These are phyloP conservation scores for Palythoa grandis DNA, from an alignment of 92 coral and sea anemone genomes.

Conservation along the genomic window DNA sequence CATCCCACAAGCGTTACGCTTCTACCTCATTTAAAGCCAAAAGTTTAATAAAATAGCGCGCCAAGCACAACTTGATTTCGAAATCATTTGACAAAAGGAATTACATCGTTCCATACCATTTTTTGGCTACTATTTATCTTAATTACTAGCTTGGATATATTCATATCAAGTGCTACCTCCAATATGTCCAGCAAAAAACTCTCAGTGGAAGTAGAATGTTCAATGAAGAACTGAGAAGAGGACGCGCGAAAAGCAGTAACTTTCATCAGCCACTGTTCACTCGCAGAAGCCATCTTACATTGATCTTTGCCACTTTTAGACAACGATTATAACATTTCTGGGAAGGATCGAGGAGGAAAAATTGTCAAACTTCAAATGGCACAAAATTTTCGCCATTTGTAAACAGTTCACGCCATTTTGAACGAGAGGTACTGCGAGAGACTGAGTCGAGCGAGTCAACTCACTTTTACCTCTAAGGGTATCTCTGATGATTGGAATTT, in stretches of 20 bases:
- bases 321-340: background rate
- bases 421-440: background rate
- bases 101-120: too few relatives aligned
- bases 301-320: background rate
- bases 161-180: constrained; percentile 57
- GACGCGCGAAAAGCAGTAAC: constrained; percentile 55
- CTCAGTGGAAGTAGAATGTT: constrained; percentile 57
- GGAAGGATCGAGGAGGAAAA: background rate
- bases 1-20: too few relatives aligned
- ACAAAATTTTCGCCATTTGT: background rate
- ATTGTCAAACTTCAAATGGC: background rate
- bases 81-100: too few relatives aligned
- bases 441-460: constrained; percentile 28
- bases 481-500: too few relatives aligned
- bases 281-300: constrained; percentile 9
- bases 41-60: too few relatives aligned
- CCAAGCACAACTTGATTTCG: too few relatives aligned
- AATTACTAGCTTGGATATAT: background rate
- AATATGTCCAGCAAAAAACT: constrained; percentile 79
- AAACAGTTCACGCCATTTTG: constrained; percentile 30
- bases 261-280: constrained; percentile 58
- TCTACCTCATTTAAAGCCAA: too few relatives aligned
- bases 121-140: background rate
- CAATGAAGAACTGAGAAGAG: constrained; percentile 56
- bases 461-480: background rate